phyloP scores from a whole-genome alignment of 2,797 vertebrate genomes.

The Phoeniculus purpureus region DNA sequence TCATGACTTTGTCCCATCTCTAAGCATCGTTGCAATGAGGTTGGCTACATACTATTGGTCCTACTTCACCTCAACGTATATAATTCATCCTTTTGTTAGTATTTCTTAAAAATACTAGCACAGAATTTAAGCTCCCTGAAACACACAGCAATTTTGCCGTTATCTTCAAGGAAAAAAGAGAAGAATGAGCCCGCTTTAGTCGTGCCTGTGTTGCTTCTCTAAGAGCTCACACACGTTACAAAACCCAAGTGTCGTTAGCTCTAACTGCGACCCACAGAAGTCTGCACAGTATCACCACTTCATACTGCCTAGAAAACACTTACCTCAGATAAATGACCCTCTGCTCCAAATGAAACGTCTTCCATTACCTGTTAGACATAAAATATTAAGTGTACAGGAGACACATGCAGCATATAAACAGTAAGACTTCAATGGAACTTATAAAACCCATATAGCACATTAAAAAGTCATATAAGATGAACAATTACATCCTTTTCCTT shows the following conservation, averaged over 20 bases:
- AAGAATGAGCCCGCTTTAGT: not conserved
- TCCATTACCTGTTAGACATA: conserved; percentile 80
- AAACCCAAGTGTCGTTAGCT: not conserved
- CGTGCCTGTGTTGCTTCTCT: not conserved
- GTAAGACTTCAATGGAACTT: not conserved
- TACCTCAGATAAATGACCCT: conserved; percentile 82
- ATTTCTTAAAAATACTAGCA: not conserved
- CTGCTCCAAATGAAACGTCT: conserved; percentile 82
- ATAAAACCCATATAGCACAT: not conserved
- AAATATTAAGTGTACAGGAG: not conserved
- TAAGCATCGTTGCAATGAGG: not conserved
- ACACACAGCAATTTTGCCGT: not conserved
- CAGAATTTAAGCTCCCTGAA: not conserved
- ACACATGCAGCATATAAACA: not conserved
- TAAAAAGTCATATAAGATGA: conserved; percentile 22
- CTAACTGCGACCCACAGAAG: conserved; percentile 38
- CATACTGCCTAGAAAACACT: conserved; percentile 42
- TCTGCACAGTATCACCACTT: conserved; percentile 8
- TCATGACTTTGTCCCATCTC: not conserved
- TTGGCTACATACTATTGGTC: not conserved
- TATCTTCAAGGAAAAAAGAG: not conserved
- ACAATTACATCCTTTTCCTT: conserved; percentile 12
- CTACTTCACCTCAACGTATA: not conserved
- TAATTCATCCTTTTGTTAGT: not conserved
- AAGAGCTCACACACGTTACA: not conserved